phyloP scores from a whole-genome alignment of 2,888 invertebrate genomes.

The Autographa gamma region DNA sequence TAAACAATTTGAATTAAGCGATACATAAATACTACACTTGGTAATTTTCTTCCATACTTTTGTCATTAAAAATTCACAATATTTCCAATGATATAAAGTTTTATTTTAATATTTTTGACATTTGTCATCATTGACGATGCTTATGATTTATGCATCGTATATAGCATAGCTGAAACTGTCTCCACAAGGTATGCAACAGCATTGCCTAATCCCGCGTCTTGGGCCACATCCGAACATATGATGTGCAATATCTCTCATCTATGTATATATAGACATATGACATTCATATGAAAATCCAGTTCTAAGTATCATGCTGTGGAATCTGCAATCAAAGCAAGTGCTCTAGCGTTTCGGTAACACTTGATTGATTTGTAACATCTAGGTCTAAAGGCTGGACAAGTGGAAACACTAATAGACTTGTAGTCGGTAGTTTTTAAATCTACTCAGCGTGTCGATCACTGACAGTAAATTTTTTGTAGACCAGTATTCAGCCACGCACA shows the following conservation, averaged over 20 bases:
- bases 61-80: too few relatives aligned
- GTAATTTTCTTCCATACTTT: too few relatives aligned
- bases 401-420: background rate
- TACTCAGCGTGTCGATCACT: too few relatives aligned
- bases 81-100: too few relatives aligned
- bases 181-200: constrained; percentile 31
- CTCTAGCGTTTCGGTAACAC: background rate
- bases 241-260: constrained; percentile 12
- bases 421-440: background rate
- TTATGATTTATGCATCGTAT: constrained; percentile 22
- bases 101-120: too few relatives aligned
- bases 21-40: too few relatives aligned
- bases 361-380: background rate
- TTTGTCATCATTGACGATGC: too few relatives aligned
- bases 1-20: too few relatives aligned
- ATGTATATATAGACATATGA: constrained; percentile 10
- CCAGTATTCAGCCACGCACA: too few relatives aligned
- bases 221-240: constrained; percentile 29
- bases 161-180: constrained; percentile 22
- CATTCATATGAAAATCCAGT: constrained; percentile 18
- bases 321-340: background rate
- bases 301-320: background rate
- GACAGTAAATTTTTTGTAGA: too few relatives aligned
- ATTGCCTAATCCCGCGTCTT: constrained; percentile 37
- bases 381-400: background rate